phyloP scores from a whole-genome alignment of 1,140 invertebrate species.

The Chymomyza costata region DNA sequence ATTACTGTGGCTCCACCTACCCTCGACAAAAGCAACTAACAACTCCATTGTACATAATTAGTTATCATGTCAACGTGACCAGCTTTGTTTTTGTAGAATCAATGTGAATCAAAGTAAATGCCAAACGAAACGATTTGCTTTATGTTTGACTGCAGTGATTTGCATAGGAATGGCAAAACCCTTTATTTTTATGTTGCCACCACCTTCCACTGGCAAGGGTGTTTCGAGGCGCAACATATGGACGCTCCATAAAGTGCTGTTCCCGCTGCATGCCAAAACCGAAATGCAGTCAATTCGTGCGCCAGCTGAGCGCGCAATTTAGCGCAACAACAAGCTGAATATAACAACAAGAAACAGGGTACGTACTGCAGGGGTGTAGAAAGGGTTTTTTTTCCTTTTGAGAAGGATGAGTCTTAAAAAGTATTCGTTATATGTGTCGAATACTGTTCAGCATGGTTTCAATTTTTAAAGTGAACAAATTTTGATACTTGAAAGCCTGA shows the following conservation, averaged over 20 bases:
- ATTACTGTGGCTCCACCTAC: slow-evolving; percentile 27
- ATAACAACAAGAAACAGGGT: no score
- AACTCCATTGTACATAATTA: no score
- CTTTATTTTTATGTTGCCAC: slow-evolving; percentile 50
- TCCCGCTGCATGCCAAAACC: slow-evolving; percentile 51
- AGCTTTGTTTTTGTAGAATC: slow-evolving; percentile 46
- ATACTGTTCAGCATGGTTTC: no score
- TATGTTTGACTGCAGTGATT: slow-evolving; percentile 67
- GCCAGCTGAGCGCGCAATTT: slow-evolving; percentile 69
- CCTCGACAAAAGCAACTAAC: slow-evolving; percentile 7
- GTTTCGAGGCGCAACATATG: slow-evolving; percentile 53
- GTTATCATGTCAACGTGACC: no score
- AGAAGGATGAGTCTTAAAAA: no score
- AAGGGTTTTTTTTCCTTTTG: no score
- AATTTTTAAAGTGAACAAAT: no score
- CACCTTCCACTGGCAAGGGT: slow-evolving; percentile 1
- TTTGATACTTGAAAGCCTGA: no score
- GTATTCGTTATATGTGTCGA: no score
- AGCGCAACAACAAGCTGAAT: slow-evolving; percentile 55
- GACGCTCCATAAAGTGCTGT: slow-evolving; percentile 58
- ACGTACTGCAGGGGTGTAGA: no score
- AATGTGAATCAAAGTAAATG: slow-evolving; percentile 68
- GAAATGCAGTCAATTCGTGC: slow-evolving; percentile 62
- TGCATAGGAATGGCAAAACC: slow-evolving; percentile 62
- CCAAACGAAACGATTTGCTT: slow-evolving; percentile 72